Evolutionary conservation across 2,888 invertebrate genomes (phyloP), one percentile per base, ranked within the genome.

Genomic region (Diabrotica balteata): DNA sequence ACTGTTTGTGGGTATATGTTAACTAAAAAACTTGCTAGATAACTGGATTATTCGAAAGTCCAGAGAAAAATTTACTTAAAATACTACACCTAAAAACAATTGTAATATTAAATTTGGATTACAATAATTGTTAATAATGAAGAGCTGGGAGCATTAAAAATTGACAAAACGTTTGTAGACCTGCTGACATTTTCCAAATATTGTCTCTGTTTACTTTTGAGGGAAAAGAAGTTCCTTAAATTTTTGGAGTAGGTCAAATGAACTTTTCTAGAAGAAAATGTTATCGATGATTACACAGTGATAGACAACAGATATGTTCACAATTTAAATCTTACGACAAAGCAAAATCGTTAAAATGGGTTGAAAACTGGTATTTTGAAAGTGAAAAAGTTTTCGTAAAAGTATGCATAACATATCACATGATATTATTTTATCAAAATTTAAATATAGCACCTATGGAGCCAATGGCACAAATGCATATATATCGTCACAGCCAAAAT

Each of bases 401-500:
- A 77, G 71, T 77, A 78, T 77, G 75, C 76, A 80, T 77, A 79
- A 79, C 79, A 77, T 78, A 80, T 80, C 80, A 80, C 79, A 80
- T 79, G 75, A 76, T 77, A 75, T 74, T 74, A 76, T 76, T 77
- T 73, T 75, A 72, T 77, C 71, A 76, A 75, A 73, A 76, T 73
- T 73, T 77, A 68, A 62, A 68, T 63, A 72, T 75, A 82, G 79
- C 82, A 84, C 82, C 82, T 82, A 82, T 79, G 77, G 78, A 78
- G 81, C 81, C 83, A 81, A 84, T 84, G 84, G 83, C 83, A 84
- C 83, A 83, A 82, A 83, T 82, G 81, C 82, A 81, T 80, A 78
- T 75, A 81, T 79, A 80, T 79, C 75, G 80, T 82, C 84, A 84
- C 84, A 84, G 84, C 84, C 84, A 80, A 83, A 63, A 83, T 80